Evolutionary conservation across 2,888 invertebrate species (phyloP).

Genomic region (Arenicola marina): DNA sequence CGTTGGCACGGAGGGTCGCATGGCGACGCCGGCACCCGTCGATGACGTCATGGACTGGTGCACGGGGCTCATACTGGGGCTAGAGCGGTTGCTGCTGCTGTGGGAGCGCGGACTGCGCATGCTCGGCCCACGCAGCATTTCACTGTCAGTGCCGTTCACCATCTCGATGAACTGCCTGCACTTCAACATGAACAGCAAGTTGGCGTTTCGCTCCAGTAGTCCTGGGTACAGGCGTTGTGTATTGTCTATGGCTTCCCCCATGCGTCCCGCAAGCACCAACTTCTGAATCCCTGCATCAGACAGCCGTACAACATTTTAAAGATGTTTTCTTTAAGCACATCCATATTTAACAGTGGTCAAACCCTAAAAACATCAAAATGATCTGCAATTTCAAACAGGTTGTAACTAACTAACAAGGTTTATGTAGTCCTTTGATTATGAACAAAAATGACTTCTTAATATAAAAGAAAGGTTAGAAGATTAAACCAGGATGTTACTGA

Average conservation of each 20-base stretch:
- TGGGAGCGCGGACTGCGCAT: conserved; percentile 52
- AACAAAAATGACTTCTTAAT: too few species aligned
- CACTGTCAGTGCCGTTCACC: conserved; percentile 68
- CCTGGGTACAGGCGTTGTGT: conserved; percentile 89
- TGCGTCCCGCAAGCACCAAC: conserved; percentile 86
- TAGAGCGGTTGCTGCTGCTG: conserved; percentile 58
- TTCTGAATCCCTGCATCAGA: conserved; percentile 80
- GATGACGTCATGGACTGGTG: conserved; percentile 30
- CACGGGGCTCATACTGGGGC: conserved; percentile 57
- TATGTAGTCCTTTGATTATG: too few species aligned
- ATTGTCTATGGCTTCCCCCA: conserved; percentile 92
- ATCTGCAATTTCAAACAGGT: too few species aligned
- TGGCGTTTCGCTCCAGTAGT: conserved; percentile 86
- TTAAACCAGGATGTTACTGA: too few species aligned
- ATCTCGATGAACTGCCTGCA: conserved; percentile 99
- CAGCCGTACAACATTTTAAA: too few species aligned
- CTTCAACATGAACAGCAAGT: conserved; percentile 92
- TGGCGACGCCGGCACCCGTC: too few species aligned
- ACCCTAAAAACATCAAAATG: too few species aligned
- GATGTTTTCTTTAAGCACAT: too few species aligned
- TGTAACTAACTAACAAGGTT: too few species aligned
- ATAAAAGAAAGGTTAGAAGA: too few species aligned
- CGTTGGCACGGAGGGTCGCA: too few species aligned
- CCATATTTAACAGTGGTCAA: too few species aligned
- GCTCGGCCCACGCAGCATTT: conserved; percentile 68